A percentile compares a stretch with the other conserved stretches of the same genome.
Conservation (phyloP, 2,797 vertebrate species). For the Epinephelus awoara region DNA sequence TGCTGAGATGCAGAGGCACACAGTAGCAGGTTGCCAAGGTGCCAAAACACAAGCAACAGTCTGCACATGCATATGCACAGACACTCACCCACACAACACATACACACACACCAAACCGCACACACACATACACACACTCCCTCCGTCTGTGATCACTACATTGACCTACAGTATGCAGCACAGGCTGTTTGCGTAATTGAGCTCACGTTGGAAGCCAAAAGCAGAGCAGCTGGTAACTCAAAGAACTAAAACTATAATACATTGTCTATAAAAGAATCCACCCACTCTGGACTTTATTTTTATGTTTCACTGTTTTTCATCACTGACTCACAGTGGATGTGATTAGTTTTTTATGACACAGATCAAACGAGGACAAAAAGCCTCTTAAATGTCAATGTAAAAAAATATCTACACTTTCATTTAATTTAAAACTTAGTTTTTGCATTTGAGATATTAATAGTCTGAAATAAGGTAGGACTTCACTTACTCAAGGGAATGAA, state of each 20-base stretch:
- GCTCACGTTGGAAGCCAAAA: slow-evolving; percentile 44
- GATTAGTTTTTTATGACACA: slow-evolving; percentile 39
- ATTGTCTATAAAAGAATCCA: slow-evolving; percentile 46
- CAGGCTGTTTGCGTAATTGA: slow-evolving; percentile 51
- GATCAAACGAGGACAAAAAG: background rate
- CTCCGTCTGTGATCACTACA: slow-evolving; percentile 46
- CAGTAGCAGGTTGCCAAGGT: slow-evolving; percentile 66
- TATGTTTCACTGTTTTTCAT: slow-evolving; percentile 27
- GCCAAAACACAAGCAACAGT: slow-evolving; percentile 60
- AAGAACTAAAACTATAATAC: slow-evolving; percentile 29
- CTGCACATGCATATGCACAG: slow-evolving; percentile 15
- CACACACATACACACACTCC: slow-evolving; percentile 17
- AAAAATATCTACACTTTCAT: slow-evolving; percentile 8
- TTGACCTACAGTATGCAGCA: slow-evolving; percentile 47
- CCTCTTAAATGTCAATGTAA: slow-evolving; percentile 33
- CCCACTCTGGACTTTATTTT: slow-evolving; percentile 27
- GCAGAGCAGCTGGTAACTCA: slow-evolving; percentile 51
- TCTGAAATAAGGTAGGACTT: slow-evolving; percentile 1
- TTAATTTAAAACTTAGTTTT: background rate
- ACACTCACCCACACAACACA: slow-evolving; percentile 43
- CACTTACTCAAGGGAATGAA: slow-evolving; percentile 5
- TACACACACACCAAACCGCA: background rate
- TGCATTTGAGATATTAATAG: background rate
- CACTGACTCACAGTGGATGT: slow-evolving; percentile 39
- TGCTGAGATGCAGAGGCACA: slow-evolving; percentile 37